Evolutionary conservation across 2,113 vertebrate species (phyloP).

Genomic region (Chloroceryle aenea): DNA sequence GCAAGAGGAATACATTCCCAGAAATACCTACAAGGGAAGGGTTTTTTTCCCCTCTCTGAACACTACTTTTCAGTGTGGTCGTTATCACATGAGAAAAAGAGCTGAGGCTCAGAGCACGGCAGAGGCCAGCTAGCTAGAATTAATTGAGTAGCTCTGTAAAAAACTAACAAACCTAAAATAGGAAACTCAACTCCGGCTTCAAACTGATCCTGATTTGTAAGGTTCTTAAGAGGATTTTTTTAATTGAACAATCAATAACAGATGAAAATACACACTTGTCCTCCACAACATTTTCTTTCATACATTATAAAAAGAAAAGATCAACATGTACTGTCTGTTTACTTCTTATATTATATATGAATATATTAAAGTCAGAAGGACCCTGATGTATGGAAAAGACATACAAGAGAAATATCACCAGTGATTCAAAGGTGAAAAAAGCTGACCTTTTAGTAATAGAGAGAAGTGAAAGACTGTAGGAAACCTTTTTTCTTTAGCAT

Average conservation of each 20-base stretch:
- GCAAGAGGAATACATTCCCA: not conserved
- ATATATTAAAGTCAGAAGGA: not conserved
- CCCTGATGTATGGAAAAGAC: not conserved
- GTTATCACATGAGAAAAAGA: not conserved
- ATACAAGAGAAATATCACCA: not conserved
- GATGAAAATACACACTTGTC: not conserved
- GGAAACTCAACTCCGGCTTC: not conserved
- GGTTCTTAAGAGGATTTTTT: not conserved
- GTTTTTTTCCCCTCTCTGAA: fast-evolving
- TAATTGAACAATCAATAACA: not conserved
- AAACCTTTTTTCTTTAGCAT: not conserved
- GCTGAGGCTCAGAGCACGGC: not conserved
- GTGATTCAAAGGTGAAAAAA: not conserved
- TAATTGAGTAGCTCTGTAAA: not conserved
- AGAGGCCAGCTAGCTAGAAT: not conserved
- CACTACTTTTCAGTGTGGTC: not conserved
- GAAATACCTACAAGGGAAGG: not conserved
- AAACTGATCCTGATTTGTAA: not conserved
- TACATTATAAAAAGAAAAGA: not conserved
- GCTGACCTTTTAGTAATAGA: not conserved
- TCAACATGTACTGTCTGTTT: not conserved
- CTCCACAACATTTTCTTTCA: not conserved
- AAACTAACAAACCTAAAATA: not conserved
- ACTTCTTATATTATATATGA: not conserved
- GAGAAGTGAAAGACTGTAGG: not conserved